Percentiles rank a stretch among this genome's conserved stretches.
These are phyloP conservation scores for Heteronetta atricapilla DNA, from an alignment of 2,113 vertebrate species.

Conservation along the genomic window DNA sequence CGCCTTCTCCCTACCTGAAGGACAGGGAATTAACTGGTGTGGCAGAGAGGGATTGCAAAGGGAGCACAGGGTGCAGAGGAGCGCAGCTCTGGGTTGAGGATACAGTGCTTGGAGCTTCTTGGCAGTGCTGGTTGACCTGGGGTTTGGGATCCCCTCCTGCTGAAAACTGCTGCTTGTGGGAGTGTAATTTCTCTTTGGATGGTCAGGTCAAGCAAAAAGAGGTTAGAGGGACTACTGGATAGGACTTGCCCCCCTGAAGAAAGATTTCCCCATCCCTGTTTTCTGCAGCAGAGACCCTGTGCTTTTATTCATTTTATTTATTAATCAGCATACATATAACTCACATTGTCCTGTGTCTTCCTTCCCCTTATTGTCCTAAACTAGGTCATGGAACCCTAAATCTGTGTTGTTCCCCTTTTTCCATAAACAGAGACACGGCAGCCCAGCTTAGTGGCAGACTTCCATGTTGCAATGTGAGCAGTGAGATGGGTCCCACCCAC, in stretches of 20 bases:
- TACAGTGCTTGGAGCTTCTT: neutral
- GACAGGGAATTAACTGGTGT: neutral
- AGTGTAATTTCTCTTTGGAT: neutral
- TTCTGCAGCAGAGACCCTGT: neutral
- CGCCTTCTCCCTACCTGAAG: neutral
- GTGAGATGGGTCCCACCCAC: neutral
- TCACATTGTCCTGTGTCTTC: neutral
- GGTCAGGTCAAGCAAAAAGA: neutral
- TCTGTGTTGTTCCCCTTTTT: neutral
- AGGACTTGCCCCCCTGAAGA: neutral
- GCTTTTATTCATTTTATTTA: neutral
- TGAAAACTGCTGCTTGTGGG: neutral
- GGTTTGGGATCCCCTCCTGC: neutral
- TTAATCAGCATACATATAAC: neutral
- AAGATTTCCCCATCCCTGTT: neutral
- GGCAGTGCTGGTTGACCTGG: neutral
- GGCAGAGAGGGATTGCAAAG: neutral
- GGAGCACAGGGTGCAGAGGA: neutral
- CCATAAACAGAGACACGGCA: neutral
- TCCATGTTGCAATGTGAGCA: neutral
- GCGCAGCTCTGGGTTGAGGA: neutral
- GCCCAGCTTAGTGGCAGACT: neutral
- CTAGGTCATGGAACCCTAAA: neutral
- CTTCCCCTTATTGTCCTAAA: neutral
- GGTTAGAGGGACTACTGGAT: neutral